Percentiles rank a stretch among this genome's conserved stretches.
These are phyloP conservation scores for Urocynchramus pylzowi DNA, from an alignment of 2,113 vertebrate genomes.

Conservation along the genomic window DNA sequence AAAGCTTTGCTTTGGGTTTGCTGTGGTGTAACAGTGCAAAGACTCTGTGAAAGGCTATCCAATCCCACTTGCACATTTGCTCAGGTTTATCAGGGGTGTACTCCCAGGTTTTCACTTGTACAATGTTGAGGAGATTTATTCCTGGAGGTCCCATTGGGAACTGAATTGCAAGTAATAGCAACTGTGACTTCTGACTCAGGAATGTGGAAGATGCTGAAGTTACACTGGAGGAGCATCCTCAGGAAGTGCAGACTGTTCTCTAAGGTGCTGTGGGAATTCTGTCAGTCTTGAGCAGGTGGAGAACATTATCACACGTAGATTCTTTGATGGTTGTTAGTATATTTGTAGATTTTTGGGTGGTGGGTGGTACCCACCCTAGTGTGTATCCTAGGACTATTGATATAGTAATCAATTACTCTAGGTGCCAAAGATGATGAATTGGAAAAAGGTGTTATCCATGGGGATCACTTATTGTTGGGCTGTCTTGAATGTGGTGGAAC, in stretches of 20 bases:
- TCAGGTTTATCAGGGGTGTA: not conserved
- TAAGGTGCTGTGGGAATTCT: not conserved
- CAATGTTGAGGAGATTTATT: not conserved
- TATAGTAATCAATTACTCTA: not conserved
- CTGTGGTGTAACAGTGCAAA: not conserved
- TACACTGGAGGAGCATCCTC: not conserved
- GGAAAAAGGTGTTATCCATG: not conserved
- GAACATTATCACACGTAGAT: rapidly evolving
- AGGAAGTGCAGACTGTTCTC: not conserved
- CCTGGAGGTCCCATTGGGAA: not conserved
- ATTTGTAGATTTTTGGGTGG: not conserved
- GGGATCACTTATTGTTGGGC: not conserved
- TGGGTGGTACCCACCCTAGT: no score
- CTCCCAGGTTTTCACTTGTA: not conserved
- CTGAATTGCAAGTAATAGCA: not conserved
- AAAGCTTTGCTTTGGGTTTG: not conserved
- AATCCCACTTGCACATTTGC: not conserved
- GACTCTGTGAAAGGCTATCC: not conserved
- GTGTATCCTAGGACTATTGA: not conserved
- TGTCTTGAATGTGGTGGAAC: not conserved
- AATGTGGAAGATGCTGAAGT: not conserved
- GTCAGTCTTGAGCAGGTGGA: not conserved
- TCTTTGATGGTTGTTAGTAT: not conserved
- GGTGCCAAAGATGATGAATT: not conserved
- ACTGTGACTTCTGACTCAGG: not conserved